Evolutionary conservation across 2,113 vertebrate species (phyloP).

Genomic region (Charina bottae): DNA sequence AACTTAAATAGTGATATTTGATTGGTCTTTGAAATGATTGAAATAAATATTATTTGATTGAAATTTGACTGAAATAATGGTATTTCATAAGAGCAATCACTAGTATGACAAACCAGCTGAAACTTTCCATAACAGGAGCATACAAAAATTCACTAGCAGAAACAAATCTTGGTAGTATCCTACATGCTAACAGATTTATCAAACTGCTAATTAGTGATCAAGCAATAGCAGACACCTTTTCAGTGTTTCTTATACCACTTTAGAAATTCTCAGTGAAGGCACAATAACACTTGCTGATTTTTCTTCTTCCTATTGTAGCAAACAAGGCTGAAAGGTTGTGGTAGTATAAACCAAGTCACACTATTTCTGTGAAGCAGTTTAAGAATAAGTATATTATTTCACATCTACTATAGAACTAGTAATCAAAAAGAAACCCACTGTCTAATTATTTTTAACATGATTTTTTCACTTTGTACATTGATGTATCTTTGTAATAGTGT

Average conservation of each 20-base stretch:
- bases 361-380: not conserved
- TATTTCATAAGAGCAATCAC: not conserved
- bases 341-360: not conserved
- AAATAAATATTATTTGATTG: too few relatives aligned
- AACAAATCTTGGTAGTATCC: not conserved
- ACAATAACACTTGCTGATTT: slow-evolving; percentile 11
- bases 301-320: not conserved
- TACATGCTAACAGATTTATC: not conserved
- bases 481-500: not conserved
- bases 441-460: not conserved
- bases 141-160: not conserved
- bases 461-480: not conserved
- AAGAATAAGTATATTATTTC: not conserved
- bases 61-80: too few relatives aligned
- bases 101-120: not conserved
- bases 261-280: slow-evolving; percentile 18
- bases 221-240: not conserved
- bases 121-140: too few relatives aligned
- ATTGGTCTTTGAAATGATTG: too few relatives aligned
- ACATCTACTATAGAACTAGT: not conserved
- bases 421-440: not conserved
- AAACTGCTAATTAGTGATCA: accelerated
- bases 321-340: not conserved
- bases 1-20: not conserved
- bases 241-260: not conserved